Percentiles rank a stretch among this genome's conserved stretches.
Evolutionary conservation across 2,797 vertebrate genomes (phyloP).

Genomic region (Varecia variegata): DNA sequence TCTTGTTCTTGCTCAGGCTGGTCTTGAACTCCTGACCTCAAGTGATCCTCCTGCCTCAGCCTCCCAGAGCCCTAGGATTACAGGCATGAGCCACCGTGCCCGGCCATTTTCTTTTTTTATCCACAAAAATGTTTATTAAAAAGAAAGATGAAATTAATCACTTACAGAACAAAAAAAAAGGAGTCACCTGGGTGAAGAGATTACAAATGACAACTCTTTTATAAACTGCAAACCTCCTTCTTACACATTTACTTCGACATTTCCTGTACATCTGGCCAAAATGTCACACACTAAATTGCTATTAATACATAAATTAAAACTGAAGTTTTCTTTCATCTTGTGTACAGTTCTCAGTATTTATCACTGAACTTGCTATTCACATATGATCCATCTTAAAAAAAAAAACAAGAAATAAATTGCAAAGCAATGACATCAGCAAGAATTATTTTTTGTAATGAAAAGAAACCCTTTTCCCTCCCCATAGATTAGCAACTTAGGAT

Average conservation of each 20-base stretch:
- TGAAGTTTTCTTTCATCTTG: not conserved
- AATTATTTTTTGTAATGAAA: not conserved
- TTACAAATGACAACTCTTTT: not conserved
- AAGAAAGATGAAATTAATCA: constrained; percentile 41
- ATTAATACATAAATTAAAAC: not conserved
- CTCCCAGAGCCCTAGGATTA: too few species aligned
- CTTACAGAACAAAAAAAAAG: not conserved
- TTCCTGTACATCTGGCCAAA: not conserved
- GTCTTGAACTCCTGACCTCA: too few species aligned
- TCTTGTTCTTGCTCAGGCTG: too few species aligned
- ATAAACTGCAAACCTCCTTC: not conserved
- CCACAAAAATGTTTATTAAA: not conserved
- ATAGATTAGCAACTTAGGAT: not conserved
- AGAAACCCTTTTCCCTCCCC: not conserved
- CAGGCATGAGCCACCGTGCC: too few species aligned
- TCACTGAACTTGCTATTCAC: not conserved
- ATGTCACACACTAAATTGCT: not conserved
- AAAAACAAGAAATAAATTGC: not conserved
- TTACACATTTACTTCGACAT: not conserved
- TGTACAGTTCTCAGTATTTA: not conserved
- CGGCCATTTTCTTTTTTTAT: too few species aligned
- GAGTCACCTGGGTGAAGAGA: not conserved
- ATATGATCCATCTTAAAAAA: not conserved
- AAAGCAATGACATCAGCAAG: not conserved
- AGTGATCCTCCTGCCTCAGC: too few species aligned